Evolutionary conservation across 2,797 vertebrate species (phyloP), one percentile per base, ranked within the genome.

Genomic region (Takifugu rubripes): DNA sequence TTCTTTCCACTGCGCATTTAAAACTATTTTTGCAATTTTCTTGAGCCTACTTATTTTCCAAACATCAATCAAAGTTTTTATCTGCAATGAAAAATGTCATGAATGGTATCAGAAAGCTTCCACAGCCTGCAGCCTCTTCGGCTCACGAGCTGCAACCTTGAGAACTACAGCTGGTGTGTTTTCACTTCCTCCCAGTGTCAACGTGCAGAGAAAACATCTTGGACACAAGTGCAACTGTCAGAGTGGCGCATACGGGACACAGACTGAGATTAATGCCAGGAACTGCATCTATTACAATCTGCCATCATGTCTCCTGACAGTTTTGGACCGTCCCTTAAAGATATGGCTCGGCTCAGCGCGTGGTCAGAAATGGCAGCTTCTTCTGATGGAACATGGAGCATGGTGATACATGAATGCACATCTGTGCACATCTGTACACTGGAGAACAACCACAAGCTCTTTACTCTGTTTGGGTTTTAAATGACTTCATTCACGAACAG

Each of bases 11-110:
- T 45, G 68, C 43, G 33, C 54, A 57, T 7, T 64, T 25, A 62
- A 59, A 52, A 16, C 6, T 29, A 29, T 33, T 42, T 14, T 24
- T 47, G 16, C n/a, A 45, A 33, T 29, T 52, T 45, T 27, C 33
- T n/a, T 27, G 27, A 17, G 4, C 55, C 54, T 45, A 49, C 44
- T 54, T 69, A 51, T 67, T 53, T 61, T 51, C 43, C 12, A 54
- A 73, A 60, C 53, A 74, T 77, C 77, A 79, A 59, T 73, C 71
- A 70, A 61, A 63, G 53, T n/a, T 63, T 57, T 73, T 67, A 66
- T 72, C 63, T 61, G 47, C 40, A 25, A 46, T 47, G 54, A 15
- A 64, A 46, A 55, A 43, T 44, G 49, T 78, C 52, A 75, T 70
- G 72, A 52, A 62, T 49, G 51, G 50, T 53, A 70, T 68, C 60